Conservation (phyloP, 2,113 vertebrate genomes). For the Zosterops hypoxanthus region DNA sequence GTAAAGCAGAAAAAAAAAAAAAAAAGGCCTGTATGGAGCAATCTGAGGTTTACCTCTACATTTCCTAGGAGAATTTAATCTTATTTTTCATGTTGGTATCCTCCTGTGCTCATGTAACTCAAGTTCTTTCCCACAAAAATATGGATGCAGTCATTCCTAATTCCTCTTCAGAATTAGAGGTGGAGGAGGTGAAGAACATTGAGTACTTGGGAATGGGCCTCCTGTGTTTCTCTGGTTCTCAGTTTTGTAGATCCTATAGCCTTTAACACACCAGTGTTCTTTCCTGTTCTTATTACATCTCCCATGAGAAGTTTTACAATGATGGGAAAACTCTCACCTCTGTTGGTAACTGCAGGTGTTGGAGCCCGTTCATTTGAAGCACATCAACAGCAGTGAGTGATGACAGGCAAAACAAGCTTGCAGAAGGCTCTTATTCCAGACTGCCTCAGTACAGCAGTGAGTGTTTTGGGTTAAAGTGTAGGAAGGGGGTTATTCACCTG, state of each 20-base stretch:
- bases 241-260: not conserved
- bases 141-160: not conserved
- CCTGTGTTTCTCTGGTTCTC: not conserved
- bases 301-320: not conserved
- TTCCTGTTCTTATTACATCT: not conserved
- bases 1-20: not conserved
- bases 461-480: not conserved
- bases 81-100: accelerated
- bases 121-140: not conserved
- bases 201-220: not conserved
- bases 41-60: not conserved
- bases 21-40: not conserved
- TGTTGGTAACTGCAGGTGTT: not conserved
- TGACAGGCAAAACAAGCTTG: accelerated
- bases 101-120: not conserved
- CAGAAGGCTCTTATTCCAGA: not conserved
- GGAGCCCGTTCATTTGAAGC: not conserved
- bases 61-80: not conserved
- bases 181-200: not conserved
- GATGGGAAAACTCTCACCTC: not conserved
- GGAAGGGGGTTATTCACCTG: not conserved
- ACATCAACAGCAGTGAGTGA: not conserved
- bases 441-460: not conserved
- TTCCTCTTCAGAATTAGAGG: not conserved
- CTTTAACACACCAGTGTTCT: not conserved